These are phyloP conservation scores for Ylistrum balloti DNA, from an alignment of 1,140 invertebrate species.

Conservation along the genomic window DNA sequence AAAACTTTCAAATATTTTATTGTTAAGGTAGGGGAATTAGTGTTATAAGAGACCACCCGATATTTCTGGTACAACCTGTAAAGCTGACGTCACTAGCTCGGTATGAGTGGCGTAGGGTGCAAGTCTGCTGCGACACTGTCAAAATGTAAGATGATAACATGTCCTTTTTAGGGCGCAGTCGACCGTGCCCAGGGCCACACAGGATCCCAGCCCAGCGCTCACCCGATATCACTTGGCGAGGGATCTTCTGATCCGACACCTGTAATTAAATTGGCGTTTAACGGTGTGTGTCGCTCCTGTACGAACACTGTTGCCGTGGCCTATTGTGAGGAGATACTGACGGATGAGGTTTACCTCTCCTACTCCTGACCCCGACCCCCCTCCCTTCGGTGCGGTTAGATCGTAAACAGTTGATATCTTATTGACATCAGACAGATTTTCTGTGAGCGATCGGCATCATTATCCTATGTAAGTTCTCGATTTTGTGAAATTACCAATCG, in stretches of 20 bases:
- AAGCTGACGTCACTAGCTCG: neutral
- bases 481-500: neutral
- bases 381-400: neutral
- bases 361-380: neutral
- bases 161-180: slow-evolving; percentile 13
- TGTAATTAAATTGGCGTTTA: neutral
- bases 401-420: neutral
- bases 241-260: neutral
- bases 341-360: neutral
- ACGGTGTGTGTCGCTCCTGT: slow-evolving; percentile 22
- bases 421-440: slow-evolving; percentile 17
- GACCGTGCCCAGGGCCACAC: slow-evolving; percentile 27
- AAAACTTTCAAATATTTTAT: too few species aligned
- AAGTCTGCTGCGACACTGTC: slow-evolving; percentile 31
- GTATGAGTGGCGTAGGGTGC: slow-evolving; percentile 2
- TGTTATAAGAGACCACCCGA: too few species aligned
- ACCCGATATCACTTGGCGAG: slow-evolving; percentile 31
- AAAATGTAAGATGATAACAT: neutral
- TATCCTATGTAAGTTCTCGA: neutral
- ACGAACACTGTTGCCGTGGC: neutral
- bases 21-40: too few species aligned
- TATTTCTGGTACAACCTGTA: too few species aligned
- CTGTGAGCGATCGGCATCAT: neutral
- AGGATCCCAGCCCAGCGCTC: slow-evolving; percentile 35
- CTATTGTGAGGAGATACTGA: neutral